A percentile compares a stretch with the other conserved stretches of the same genome.
Evolutionary conservation across 2,888 invertebrate genomes (phyloP).

Genomic region (Acleris laterana): DNA sequence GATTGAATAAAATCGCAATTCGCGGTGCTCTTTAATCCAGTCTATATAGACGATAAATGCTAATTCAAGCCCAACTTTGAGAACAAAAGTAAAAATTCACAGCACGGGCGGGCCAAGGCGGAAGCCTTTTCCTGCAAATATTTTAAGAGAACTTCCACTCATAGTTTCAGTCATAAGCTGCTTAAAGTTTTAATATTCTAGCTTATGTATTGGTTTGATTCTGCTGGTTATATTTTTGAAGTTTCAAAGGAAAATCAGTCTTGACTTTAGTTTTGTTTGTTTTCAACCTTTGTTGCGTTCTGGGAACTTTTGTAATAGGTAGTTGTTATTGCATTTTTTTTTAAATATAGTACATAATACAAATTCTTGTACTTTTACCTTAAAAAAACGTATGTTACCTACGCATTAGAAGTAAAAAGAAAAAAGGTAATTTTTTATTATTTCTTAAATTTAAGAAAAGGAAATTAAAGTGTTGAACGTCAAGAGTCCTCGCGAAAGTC

Average conservation of each 20-base stretch:
- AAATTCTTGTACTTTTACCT: not conserved
- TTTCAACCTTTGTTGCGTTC: too few species aligned
- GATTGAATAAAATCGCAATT: conserved; percentile 60
- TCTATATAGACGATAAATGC: conserved; percentile 70
- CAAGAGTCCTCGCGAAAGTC: conserved; percentile 1
- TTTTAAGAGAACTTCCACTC: conserved; percentile 51
- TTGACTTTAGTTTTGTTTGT: too few species aligned
- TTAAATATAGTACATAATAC: too few species aligned
- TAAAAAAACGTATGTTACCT: not conserved
- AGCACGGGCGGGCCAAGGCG: conserved; percentile 49
- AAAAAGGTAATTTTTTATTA: conserved; percentile 8
- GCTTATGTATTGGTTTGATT: conserved; percentile 28
- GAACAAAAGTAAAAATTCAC: conserved; percentile 63
- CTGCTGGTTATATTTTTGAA: conserved; percentile 3
- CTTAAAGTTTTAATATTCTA: conserved; percentile 40
- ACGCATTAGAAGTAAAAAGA: not conserved
- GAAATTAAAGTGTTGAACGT: conserved; percentile 22
- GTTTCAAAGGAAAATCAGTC: too few species aligned
- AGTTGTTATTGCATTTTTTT: too few species aligned
- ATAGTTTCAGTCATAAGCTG: conserved; percentile 51
- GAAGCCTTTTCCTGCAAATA: conserved; percentile 56
- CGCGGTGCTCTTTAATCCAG: conserved; percentile 59
- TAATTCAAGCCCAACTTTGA: conserved; percentile 67
- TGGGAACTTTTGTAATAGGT: too few species aligned
- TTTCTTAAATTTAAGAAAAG: conserved; percentile 21